Conservation (phyloP, 2,888 invertebrate species). For the Drosophila rellima region DNA sequence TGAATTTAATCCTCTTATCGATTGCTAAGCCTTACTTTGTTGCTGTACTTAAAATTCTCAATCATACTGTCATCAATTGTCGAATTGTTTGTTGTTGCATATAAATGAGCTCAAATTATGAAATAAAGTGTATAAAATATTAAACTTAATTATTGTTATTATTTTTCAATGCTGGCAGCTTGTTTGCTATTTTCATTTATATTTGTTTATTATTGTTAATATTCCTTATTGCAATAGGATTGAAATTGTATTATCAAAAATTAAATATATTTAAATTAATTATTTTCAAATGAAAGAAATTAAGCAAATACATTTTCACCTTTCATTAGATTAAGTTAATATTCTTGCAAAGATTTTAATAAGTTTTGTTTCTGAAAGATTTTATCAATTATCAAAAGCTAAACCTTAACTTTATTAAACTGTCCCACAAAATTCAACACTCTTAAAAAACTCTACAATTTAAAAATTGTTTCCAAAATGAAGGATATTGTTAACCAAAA, state of each 20-base stretch:
- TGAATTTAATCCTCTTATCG: slow-evolving; percentile 49
- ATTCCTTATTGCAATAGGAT: slow-evolving; percentile 53
- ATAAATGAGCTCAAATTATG: slow-evolving; percentile 67
- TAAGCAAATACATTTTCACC: slow-evolving; percentile 59
- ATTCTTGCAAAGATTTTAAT: slow-evolving; percentile 45
- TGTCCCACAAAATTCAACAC: slow-evolving; percentile 47
- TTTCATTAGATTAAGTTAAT: slow-evolving; percentile 38
- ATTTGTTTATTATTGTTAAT: slow-evolving; percentile 40
- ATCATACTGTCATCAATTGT: slow-evolving; percentile 22
- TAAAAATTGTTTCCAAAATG: slow-evolving; percentile 52
- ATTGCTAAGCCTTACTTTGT: slow-evolving; percentile 45
- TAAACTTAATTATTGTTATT: slow-evolving; percentile 80
- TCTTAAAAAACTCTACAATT: slow-evolving; percentile 61
- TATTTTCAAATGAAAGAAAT: slow-evolving; percentile 17
- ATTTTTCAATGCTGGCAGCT: slow-evolving; percentile 73
- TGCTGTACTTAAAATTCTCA: slow-evolving; percentile 32
- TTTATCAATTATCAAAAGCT: slow-evolving; percentile 70
- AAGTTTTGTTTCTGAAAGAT: slow-evolving; percentile 19
- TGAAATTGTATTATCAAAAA: slow-evolving; percentile 34
- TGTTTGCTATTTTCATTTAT: slow-evolving; percentile 59
- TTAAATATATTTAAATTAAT: not conserved
- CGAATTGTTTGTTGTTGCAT: slow-evolving; percentile 33
- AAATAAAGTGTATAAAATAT: slow-evolving; percentile 67
- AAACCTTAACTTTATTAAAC: slow-evolving; percentile 60
- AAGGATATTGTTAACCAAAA: slow-evolving; percentile 34